These are phyloP conservation scores for Cyanistes caeruleus DNA, from an alignment of 2,113 vertebrate genomes.

Conservation along the genomic window DNA sequence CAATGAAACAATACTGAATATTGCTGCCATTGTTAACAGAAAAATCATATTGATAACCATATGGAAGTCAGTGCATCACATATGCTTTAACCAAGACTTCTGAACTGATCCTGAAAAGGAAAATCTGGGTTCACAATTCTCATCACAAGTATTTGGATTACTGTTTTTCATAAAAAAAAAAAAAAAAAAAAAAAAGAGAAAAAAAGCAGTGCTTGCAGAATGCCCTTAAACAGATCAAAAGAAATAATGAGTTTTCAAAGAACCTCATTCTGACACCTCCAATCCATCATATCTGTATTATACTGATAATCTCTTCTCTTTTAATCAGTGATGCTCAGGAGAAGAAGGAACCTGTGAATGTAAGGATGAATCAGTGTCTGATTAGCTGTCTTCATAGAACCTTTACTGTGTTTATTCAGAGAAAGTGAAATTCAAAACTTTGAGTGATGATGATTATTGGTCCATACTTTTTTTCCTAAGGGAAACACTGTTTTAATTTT, in stretches of 20 bases:
- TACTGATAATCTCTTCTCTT: neutral
- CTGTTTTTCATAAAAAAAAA: neutral
- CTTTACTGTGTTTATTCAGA: neutral
- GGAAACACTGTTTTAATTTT: neutral
- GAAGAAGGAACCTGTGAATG: neutral
- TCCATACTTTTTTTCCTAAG: neutral
- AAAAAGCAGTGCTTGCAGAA: neutral
- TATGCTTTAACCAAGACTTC: neutral
- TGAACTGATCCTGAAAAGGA: neutral
- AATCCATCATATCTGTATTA: neutral
- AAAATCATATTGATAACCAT: neutral
- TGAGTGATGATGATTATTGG: neutral
- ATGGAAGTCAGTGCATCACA: neutral
- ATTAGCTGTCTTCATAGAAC: neutral
- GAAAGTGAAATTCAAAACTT: neutral
- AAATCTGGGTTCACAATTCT: neutral
- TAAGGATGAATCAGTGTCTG: neutral
- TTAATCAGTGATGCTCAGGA: neutral
- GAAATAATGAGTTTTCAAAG: constrained; percentile 11
- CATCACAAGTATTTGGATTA: neutral
- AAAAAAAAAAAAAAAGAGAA: neutral
- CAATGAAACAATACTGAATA: neutral
- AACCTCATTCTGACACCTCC: neutral
- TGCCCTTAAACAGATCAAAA: neutral
- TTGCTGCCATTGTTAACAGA: neutral